Evolutionary conservation across 2,888 invertebrate species (phyloP).

Genomic region (Heliconius cydno): DNA sequence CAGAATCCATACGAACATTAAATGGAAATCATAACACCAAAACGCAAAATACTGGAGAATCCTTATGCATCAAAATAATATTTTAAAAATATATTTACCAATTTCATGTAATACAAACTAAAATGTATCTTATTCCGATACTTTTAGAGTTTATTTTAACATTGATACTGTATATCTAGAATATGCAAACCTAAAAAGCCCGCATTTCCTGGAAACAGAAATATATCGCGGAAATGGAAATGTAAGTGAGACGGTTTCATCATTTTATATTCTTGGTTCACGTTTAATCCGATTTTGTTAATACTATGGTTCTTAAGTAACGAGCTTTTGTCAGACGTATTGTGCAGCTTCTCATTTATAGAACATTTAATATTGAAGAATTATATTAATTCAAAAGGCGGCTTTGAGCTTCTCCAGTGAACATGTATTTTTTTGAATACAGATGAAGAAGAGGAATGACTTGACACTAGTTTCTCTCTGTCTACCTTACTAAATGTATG

Average conservation of each 20-base stretch:
- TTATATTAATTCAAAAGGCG: neutral
- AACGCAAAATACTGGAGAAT: constrained; percentile 6
- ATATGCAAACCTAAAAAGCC: constrained; percentile 6
- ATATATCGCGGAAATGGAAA: constrained; percentile 24
- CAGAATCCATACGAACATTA: neutral
- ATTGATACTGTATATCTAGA: neutral
- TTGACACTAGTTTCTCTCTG: too few relatives aligned
- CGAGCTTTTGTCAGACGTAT: neutral
- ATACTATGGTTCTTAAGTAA: neutral
- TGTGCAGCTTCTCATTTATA: neutral
- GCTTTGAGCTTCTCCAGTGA: too few relatives aligned
- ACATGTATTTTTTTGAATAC: neutral
- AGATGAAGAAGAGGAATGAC: too few relatives aligned
- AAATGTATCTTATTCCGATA: neutral
- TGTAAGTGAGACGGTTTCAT: constrained; percentile 17
- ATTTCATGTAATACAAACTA: neutral
- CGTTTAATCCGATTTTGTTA: constrained; percentile 17
- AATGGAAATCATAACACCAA: neutral
- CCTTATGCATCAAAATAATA: constrained; percentile 14
- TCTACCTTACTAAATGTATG: too few relatives aligned
- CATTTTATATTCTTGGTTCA: constrained; percentile 20
- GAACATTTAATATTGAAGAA: neutral
- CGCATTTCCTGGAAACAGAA: constrained; percentile 21
- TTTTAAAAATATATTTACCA: constrained; percentile 17
- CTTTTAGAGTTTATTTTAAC: neutral